Evolutionary conservation across 2,888 invertebrate genomes (phyloP), one percentile per base, ranked within the genome.

Genomic region (Notodonta dromedarius): DNA sequence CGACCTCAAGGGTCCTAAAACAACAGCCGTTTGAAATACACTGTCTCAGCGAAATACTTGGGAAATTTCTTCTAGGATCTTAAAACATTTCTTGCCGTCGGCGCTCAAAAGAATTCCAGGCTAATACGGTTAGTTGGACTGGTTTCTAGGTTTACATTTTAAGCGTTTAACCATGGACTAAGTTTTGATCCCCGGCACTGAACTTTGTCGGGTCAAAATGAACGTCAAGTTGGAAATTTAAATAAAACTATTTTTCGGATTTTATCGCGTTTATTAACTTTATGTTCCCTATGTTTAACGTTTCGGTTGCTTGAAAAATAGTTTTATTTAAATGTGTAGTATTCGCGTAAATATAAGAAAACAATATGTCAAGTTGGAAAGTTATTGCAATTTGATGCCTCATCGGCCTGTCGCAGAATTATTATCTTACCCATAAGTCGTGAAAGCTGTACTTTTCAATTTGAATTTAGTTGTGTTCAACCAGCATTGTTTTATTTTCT

Each of bases 71-170:
- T 57, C 59, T 54, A 14, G 56, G 32, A 61, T 63, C 62, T 57
- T 44, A 62, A 66, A 70, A 60, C 62, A 42, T 55, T 66, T 54
- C 57, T 48, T 58, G 35, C 40, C 12, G 52, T 35, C 63, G 63
- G 61, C 60, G 62, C 67, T 64, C 62, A 35, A 65, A 72, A 73
- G 66, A 66, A 71, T 60, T 57, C 44, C 40, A 46, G 58, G 62
- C 59, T 66, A 72, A 72, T 70, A 67, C 62, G 42, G 40, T 40
- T 55, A 58, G 64, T 74, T 76, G 72, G 64, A 73, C 69, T 64
- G 66, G 71, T 74, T 76, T 71, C 71, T 61, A 64, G 66, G 71
- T 70, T 76, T 74, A 71, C 73, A 73, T 77, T 78, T 73, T 67
- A 71, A 69, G 66, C 63, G 64, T 65, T 75, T 71, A 24, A 66